Conservation (phyloP, 1,140 invertebrate genomes). For the Cherax quadricarinatus region DNA sequence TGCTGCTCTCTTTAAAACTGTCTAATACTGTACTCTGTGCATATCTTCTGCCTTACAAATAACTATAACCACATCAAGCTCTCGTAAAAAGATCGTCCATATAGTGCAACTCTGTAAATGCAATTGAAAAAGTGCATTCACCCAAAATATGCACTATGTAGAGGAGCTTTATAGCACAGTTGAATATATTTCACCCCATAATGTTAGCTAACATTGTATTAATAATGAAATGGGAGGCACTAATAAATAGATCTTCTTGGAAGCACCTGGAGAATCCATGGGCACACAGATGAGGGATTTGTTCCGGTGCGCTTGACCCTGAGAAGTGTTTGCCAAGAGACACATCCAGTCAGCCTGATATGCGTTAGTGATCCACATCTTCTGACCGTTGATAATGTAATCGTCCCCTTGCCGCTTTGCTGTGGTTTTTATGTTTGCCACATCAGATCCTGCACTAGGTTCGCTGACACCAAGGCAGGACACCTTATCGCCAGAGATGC, state of each 20-base stretch:
- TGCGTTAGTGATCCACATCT: slow-evolving; percentile 81
- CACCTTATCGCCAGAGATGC: slow-evolving; percentile 80
- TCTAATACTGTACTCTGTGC: too few species aligned
- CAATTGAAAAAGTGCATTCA: too few species aligned
- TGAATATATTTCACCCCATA: too few species aligned
- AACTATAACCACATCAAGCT: too few species aligned
- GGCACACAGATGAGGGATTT: slow-evolving; percentile 82
- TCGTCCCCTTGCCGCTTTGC: slow-evolving; percentile 78
- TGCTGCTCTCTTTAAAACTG: too few species aligned
- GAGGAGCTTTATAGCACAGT: too few species aligned
- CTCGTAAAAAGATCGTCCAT: too few species aligned
- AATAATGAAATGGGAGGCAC: too few species aligned
- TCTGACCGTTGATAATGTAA: slow-evolving; percentile 80
- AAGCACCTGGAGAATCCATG: slow-evolving; percentile 79
- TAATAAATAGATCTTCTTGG: not conserved
- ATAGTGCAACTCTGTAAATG: too few species aligned
- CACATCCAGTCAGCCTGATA: slow-evolving; percentile 82
- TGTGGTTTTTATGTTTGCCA: slow-evolving; percentile 78
- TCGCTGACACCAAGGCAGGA: slow-evolving; percentile 81
- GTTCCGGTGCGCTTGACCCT: slow-evolving; percentile 78
- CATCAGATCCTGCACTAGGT: slow-evolving; percentile 80
- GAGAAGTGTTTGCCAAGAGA: slow-evolving; percentile 80
- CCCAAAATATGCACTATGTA: too few species aligned
- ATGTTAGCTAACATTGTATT: too few species aligned
- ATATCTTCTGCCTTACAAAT: too few species aligned